Percentiles rank a stretch among this genome's conserved stretches.
phyloP scores from a whole-genome alignment of 2,888 invertebrate species.

The Drosophila dives region DNA sequence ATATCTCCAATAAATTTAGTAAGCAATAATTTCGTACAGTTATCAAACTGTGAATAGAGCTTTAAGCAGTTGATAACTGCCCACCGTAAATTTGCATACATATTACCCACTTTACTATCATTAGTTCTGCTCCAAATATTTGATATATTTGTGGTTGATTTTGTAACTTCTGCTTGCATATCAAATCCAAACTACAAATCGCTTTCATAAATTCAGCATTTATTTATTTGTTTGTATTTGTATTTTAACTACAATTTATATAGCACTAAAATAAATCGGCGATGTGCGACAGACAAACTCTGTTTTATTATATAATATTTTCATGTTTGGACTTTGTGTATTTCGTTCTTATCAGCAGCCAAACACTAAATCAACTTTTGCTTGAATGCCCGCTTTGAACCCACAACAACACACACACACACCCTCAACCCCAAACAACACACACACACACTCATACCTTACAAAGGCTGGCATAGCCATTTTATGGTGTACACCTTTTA shows the following conservation, averaged over 20 bases:
- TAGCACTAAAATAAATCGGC: not conserved
- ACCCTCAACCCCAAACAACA: too few species aligned
- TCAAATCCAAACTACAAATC: not conserved
- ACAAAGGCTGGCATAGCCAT: slow-evolving; percentile 26
- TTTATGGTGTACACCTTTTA: slow-evolving; percentile 70
- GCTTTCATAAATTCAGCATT: slow-evolving; percentile 3
- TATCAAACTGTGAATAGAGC: not conserved
- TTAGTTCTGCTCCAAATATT: not conserved
- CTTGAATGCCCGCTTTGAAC: slow-evolving; percentile 48
- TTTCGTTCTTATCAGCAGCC: slow-evolving; percentile 58
- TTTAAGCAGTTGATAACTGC: not conserved
- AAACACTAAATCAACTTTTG: slow-evolving; percentile 74
- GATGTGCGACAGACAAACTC: not conserved
- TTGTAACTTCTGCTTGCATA: not conserved
- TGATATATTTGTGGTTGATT: not conserved
- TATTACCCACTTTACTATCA: not conserved
- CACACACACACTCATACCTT: not conserved
- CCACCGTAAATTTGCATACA: not conserved
- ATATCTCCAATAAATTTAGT: too few species aligned
- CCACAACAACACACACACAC: not conserved
- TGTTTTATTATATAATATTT: slow-evolving; percentile 43
- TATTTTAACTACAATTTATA: slow-evolving; percentile 3
- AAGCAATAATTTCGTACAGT: not conserved
- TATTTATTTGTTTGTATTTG: not conserved
- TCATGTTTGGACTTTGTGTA: slow-evolving; percentile 11